These are phyloP conservation scores for Oncorhynchus nerka DNA, from an alignment of 2,113 vertebrate genomes.

Conservation along the genomic window DNA sequence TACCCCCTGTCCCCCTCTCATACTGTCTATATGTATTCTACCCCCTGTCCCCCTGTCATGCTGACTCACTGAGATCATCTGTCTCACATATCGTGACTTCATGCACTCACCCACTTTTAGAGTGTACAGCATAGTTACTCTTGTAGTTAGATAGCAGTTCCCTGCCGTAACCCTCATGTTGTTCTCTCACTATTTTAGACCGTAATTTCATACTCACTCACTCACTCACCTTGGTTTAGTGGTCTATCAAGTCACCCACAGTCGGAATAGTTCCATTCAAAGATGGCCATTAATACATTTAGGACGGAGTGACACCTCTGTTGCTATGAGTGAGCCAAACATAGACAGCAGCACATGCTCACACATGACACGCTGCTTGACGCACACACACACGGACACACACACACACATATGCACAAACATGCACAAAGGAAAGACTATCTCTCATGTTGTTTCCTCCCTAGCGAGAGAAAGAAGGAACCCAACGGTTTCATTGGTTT, in stretches of 20 bases:
- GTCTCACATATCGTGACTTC: too few species aligned
- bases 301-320: slow-evolving; percentile 38
- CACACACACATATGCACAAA: not conserved
- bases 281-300: slow-evolving; percentile 53
- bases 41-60: not conserved
- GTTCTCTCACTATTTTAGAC: too few species aligned
- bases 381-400: not conserved
- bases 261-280: slow-evolving; percentile 50
- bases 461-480: not conserved
- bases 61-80: slow-evolving; percentile 33
- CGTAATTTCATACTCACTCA: not conserved
- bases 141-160: too few species aligned
- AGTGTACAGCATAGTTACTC: too few species aligned
- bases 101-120: too few species aligned
- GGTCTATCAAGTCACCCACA: slow-evolving; percentile 19
- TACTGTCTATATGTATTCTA: too few species aligned
- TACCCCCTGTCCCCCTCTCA: too few species aligned
- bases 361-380: not conserved
- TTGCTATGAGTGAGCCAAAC: slow-evolving; percentile 68
- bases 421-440: slow-evolving; percentile 38
- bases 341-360: slow-evolving; percentile 34
- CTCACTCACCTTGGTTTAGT: slow-evolving; percentile 1
- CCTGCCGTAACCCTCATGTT: too few species aligned
- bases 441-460: slow-evolving; percentile 46
- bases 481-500: slow-evolving; percentile 34